Conservation (phyloP, 2,797 vertebrate genomes). For the Cynopterus sphinx region DNA sequence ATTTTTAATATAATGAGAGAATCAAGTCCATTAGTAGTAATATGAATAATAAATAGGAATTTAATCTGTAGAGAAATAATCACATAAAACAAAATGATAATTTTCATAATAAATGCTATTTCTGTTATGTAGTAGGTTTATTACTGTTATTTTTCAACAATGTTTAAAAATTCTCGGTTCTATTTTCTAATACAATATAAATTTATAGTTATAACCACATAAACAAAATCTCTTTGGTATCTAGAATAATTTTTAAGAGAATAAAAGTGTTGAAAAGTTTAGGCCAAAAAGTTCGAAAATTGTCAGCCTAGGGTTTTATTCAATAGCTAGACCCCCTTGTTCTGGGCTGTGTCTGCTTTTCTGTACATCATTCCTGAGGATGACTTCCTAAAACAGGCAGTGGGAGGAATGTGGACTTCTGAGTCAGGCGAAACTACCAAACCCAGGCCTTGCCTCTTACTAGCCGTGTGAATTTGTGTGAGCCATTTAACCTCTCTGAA, state of each 20-base stretch:
- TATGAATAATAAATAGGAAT: not conserved
- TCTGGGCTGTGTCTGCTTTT: not conserved
- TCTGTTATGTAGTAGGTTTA: not conserved
- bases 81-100: not conserved
- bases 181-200: not conserved
- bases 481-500: not conserved
- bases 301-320: not conserved
- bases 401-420: not conserved
- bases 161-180: not conserved
- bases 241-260: not conserved
- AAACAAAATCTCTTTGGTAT: not conserved
- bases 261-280: not conserved
- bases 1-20: not conserved
- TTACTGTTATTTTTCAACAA: not conserved
- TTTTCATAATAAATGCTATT: not conserved
- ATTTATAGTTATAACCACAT: not conserved
- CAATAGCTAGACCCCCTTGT: not conserved
- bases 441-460: not conserved
- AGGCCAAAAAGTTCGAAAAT: not conserved
- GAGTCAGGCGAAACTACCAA: not conserved
- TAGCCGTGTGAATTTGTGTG: not conserved
- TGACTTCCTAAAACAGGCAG: not conserved
- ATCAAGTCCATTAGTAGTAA: not conserved
- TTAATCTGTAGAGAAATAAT: not conserved
- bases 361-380: not conserved